phyloP scores from a whole-genome alignment of 2,888 invertebrate genomes.

The Cheilosia impressa region DNA sequence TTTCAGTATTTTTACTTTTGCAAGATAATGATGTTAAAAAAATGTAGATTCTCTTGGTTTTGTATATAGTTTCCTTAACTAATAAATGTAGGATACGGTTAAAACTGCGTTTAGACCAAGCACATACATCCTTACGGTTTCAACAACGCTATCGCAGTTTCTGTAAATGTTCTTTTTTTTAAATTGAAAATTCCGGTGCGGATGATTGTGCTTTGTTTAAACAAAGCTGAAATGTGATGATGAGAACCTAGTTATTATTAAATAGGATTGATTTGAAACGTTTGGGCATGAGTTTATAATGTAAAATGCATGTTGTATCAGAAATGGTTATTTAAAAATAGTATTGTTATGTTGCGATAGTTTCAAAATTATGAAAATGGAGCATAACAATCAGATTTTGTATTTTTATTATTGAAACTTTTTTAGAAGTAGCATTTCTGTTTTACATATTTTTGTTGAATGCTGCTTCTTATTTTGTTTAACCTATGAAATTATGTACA shows the following conservation, averaged over 20 bases:
- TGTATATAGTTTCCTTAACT: conserved; percentile 4
- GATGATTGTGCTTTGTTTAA: no score
- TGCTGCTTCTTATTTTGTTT: no score
- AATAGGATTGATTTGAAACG: neutral
- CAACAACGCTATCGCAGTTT: no score
- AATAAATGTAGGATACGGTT: neutral
- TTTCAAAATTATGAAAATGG: no score
- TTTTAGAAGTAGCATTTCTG: no score
- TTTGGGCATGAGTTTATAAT: conserved; percentile 9
- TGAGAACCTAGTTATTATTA: neutral
- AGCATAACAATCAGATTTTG: no score
- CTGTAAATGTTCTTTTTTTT: no score
- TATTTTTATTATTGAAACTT: no score
- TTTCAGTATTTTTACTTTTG: conserved; percentile 64
- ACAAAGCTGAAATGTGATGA: neutral
- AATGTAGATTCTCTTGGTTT: conserved; percentile 20
- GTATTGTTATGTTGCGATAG: neutral
- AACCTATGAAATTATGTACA: no score
- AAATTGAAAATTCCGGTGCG: no score
- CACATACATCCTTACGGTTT: no score
- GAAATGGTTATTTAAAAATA: neutral
- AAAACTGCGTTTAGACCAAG: neutral
- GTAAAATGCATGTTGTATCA: conserved; percentile 9
- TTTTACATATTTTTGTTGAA: no score
- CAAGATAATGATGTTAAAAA: conserved; percentile 40